Evolutionary conservation across 2,797 vertebrate species (phyloP), one percentile per base, ranked within the genome.

Genomic region (Microchirus variegatus): DNA sequence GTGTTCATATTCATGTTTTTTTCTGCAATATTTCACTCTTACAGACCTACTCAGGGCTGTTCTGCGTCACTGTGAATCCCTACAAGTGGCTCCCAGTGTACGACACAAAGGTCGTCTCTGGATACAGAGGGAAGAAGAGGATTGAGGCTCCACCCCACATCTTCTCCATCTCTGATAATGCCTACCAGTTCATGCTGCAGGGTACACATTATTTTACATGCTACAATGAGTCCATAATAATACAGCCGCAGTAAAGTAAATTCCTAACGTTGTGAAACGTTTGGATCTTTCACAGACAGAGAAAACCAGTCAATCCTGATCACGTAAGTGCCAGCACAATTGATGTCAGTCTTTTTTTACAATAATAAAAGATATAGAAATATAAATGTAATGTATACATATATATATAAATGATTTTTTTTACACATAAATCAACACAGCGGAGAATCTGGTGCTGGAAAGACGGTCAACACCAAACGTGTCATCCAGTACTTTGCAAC

Each of bases 261-360:
- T 2, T 11, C 2, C 5, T 43, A 66, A 12, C 43, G 11, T 43
- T 42, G 9, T 49, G 8, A 9, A 11, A 5, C 2, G 54, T 58
- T 65, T 58, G 61, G 17, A 45, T 73, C 4, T 15, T 38, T 77
- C 35, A 13, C 91, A 96, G 95, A 97, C 83, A 90, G 93, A 1
- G 95, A 97, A 82, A 96, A 96, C 84, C 95, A 97, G 93, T 97
- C 95, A 0, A 95, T 97, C 90, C 88, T 97, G 78, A 97, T 97
- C 73, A 96, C 95, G 95, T 96, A 94, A 14, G 94, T 93, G 75
- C 13, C 90, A 96, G 5, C 15, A 7, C 22, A 3, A 22, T 22
- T 3, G 22, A 22, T 22, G 22, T 22, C 22, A 22, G 22, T 22
- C 3, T 3, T 22, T 22, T 22, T 22, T 3, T 3, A 22, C 22